phyloP scores from a whole-genome alignment of 2,888 invertebrate genomes.

The Cataglyphis albicans region DNA sequence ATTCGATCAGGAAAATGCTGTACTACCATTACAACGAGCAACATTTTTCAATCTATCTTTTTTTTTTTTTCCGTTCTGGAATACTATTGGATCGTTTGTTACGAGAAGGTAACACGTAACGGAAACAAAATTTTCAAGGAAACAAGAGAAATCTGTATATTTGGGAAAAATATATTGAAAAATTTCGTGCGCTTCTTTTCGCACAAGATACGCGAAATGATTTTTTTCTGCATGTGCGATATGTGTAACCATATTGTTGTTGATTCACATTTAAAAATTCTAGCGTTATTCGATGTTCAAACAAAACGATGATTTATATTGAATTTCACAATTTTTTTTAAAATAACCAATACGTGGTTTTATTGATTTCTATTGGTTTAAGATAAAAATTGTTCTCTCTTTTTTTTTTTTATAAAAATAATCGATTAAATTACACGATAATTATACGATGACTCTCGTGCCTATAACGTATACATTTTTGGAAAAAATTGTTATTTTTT shows the following conservation, averaged over 20 bases:
- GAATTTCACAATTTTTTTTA: not conserved
- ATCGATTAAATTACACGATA: not conserved
- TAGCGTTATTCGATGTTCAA: not conserved
- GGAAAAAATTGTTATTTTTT: not conserved
- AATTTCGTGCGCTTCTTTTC: not conserved
- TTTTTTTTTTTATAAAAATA: not conserved
- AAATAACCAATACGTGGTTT: not conserved
- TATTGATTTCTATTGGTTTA: not conserved
- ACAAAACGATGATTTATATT: not conserved
- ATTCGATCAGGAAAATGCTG: conserved; percentile 51
- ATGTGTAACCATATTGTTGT: not conserved
- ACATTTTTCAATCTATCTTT: conserved; percentile 36
- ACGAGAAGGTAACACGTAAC: conserved; percentile 1
- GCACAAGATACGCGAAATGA: not conserved
- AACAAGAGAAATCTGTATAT: conserved; percentile 2
- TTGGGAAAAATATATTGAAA: conserved; percentile 7
- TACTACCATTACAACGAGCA: conserved; percentile 47
- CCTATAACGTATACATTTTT: not conserved
- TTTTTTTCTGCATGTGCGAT: not conserved
- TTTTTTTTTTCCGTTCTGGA: conserved; percentile 18
- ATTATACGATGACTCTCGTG: not conserved
- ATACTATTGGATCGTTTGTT: conserved; percentile 37
- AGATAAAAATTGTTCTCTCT: not conserved
- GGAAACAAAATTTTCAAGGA: conserved; percentile 33
- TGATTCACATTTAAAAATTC: not conserved